Conservation (phyloP, 2,113 vertebrate genomes). For the Megaleporinus macrocephalus region DNA sequence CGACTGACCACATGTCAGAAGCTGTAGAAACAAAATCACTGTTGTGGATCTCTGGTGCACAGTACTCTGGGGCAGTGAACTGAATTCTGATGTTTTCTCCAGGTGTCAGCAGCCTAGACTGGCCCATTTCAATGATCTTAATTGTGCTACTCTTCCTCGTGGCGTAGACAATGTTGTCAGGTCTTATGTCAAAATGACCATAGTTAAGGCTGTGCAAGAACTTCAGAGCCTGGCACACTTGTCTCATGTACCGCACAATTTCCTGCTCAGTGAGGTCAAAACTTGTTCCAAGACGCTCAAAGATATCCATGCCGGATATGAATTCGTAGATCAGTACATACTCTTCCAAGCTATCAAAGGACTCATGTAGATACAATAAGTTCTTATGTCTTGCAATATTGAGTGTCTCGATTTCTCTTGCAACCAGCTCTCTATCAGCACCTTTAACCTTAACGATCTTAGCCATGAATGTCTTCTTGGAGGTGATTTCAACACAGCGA, state of each 20-base stretch:
- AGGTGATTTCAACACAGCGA: conserved; percentile 89
- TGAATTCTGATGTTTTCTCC: conserved; percentile 94
- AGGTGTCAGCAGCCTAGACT: conserved; percentile 89
- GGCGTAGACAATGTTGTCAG: conserved; percentile 95
- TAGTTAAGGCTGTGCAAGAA: conserved; percentile 90
- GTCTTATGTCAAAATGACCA: conserved; percentile 93
- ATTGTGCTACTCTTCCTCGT: conserved; percentile 88
- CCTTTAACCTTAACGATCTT: conserved; percentile 98
- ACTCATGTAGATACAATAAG: conserved; percentile 91
- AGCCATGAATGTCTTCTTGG: conserved; percentile 96
- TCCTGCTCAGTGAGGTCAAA: conserved; percentile 96
- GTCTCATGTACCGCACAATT: conserved; percentile 90
- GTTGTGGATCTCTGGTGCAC: conserved; percentile 92
- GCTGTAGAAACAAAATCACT: conserved; percentile 91
- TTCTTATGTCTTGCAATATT: conserved; percentile 90
- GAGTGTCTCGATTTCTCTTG: conserved; percentile 95
- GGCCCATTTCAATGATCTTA: conserved; percentile 97
- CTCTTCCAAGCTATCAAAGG: conserved; percentile 98
- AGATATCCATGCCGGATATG: conserved; percentile 95
- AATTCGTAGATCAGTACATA: conserved; percentile 96
- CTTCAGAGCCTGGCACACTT: conserved; percentile 89
- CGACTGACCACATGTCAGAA: conserved; percentile 98
- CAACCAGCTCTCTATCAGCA: conserved; percentile 92
- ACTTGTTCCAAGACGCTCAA: conserved; percentile 91
- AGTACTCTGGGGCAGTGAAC: conserved; percentile 94